Base-by-base conservation (phyloP, 2,888 invertebrate species). In the Aphidius colemani region DNA sequence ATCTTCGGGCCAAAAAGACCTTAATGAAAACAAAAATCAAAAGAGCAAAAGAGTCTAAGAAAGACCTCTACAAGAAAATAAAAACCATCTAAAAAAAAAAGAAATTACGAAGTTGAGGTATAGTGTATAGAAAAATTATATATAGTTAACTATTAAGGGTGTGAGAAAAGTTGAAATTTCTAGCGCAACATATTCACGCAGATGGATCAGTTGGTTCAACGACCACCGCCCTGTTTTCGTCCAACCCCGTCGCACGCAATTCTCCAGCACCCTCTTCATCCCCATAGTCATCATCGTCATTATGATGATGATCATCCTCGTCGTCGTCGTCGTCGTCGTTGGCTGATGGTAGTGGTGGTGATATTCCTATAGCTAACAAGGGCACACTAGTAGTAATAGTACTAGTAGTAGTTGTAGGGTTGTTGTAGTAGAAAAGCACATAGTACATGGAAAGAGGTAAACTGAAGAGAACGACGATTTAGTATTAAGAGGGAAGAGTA, bases 171-270 rank as follows among this genome's bases (percentile, higher is more conserved):
- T 30, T 30, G 30, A 30, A 18, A 30, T 30, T 30, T 30, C 30
- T 70, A 70, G 75, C 74, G 74, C 74, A 74, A 68, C 71, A 65
- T 70, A 70, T 75, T 74, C 72, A 76, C 80, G 78, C 80, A 79
- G 78, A 76, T 76, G 65, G 68, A 71, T 70, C 67, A 65, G 69
- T 67, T 74, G 75, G 81, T 80, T 81, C 81, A 81, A 81, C 78
- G 81, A 81, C 81, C 81, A 81, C 81, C 81, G 81, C 81, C 80
- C 81, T 80, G 72, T 73, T 78, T 77, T 78, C 77, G 74, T 73
- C 78, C 78, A 76, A 76, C 76, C 77, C 78, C 75, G 72, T 75
- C 72, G 72, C 72, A 67, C 68, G 68, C 71, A 61, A 61, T 67
- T 64, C 65, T 64, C 69, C 69, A 64, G 61, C 62, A 18, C 30